Evolutionary conservation across 2,113 vertebrate species (phyloP), one percentile per base, ranked within the genome.

Genomic region (Leptobrachium ailaonicum): DNA sequence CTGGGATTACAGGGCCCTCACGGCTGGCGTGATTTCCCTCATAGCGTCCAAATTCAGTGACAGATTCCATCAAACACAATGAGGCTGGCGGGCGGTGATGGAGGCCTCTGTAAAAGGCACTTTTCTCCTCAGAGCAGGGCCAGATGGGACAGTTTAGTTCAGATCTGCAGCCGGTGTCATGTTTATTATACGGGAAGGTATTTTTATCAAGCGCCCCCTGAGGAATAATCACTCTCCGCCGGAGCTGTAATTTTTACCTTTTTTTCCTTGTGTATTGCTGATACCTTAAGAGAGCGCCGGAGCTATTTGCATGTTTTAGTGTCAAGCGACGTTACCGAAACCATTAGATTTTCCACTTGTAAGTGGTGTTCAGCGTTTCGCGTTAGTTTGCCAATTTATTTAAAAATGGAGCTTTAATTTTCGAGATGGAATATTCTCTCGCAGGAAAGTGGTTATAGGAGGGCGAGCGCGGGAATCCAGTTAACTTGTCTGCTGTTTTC

Each of bases 1-100:
- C 75, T 7, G 6, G 68, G 68, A 47, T 63, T 7, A 40, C 44
- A 4, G 20, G 6, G 2, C 11, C 12, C 68, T 45, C 43, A 67
- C 64, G 68, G 58, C 62, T 60, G 53, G 56, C 32, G 50, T 72
- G 50, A 66, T 40, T 10, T 50, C 44, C 40, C 62, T 56, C 68
- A 50, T 71, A 43, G 62, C 58, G 50, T 58, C 58, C 44, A 67
- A 41, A 67, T 63, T 7, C 42, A 14, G 42, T 63, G 66, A 77
- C 76, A 78, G n/a, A 70, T 69, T 58, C 70, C 43, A 78, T 78
- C 76, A 71, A 78, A 63, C 67, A 78, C 67, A 71, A 78, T 78
- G 41, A 71, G 54, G 60, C 47, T 78, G 53, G 62, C 41, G 6
- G 14, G 47, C 41, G 45, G 42, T 64, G 73, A 6, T 41, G 6